Percentiles rank a stretch among this genome's conserved stretches.
These are phyloP conservation scores for Autographa pulchrina DNA, from an alignment of 2,888 invertebrate species.

Conservation along the genomic window DNA sequence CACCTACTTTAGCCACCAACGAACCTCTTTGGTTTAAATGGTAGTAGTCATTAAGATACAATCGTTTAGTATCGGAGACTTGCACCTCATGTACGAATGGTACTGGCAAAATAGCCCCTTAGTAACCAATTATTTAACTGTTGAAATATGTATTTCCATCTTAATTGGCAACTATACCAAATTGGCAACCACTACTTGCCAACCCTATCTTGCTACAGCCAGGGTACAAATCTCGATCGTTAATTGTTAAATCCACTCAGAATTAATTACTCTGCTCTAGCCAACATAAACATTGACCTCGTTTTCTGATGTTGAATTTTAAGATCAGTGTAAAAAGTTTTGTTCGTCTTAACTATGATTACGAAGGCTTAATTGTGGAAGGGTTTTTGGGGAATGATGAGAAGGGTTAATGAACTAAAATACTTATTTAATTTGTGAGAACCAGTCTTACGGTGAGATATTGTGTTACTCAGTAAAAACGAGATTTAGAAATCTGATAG, in stretches of 20 bases:
- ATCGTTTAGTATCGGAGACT: too few species aligned
- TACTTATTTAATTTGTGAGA: too few species aligned
- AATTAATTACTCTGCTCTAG: slow-evolving; percentile 46
- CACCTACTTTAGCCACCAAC: too few species aligned
- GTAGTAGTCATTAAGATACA: too few species aligned
- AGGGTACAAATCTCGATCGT: slow-evolving; percentile 28
- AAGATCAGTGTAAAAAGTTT: slow-evolving; percentile 42
- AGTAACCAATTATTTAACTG: neutral
- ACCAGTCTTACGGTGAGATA: too few species aligned
- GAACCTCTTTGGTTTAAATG: too few species aligned
- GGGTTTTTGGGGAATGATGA: neutral
- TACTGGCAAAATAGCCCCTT: neutral
- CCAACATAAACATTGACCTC: slow-evolving; percentile 47
- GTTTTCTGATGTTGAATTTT: slow-evolving; percentile 47
- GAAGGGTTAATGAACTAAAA: neutral
- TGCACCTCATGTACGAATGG: too few species aligned
- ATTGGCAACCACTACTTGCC: slow-evolving; percentile 26
- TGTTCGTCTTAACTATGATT: slow-evolving; percentile 8
- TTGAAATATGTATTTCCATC: neutral
- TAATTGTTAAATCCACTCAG: slow-evolving; percentile 51
- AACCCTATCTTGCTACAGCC: slow-evolving; percentile 28
- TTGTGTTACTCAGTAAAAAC: too few species aligned
- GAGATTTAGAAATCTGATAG: too few species aligned
- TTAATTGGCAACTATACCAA: slow-evolving; percentile 10
- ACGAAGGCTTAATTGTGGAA: neutral